Base-by-base conservation (phyloP, 1,140 invertebrate species). In the Drosophila santomea region DNA sequence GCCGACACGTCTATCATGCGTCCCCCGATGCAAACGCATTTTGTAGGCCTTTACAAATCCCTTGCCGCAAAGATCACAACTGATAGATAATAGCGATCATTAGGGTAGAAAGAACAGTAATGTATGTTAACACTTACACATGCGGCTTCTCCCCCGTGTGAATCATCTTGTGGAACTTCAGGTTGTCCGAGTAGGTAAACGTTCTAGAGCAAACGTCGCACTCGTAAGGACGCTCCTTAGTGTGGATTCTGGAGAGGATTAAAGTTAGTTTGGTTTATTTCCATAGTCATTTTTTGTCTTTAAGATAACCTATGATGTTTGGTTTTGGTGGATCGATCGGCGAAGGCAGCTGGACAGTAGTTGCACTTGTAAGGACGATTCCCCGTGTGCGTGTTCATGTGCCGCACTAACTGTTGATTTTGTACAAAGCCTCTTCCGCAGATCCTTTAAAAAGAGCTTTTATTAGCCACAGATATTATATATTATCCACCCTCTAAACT, bases 171-270 rank as follows among this genome's bases (percentile, higher is more conserved):
- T 95, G 95, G 39, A 94, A 92, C 20, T 94, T 93, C n/a, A 95
- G 86, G 72, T 94, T 94, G 60, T 95, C 94, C 44, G 94, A 94
- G n/a, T 94, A 93, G 39, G 94, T 95, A 81, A 96, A 96, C 0
- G 95, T 94, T 83, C 96, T 96, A 2, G 94, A 93, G 82, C 96
- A 96, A 0, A 94, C 94, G 0, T 94, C 94, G 55, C 96, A 96
- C 63, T 95, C 94, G 62, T 95, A 96, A 0, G 96, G 95, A 0
- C 95, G 92, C 77, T 96, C 96, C 1, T 97, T 97, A 2, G 95
- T 96, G 90, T 98, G 96, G 50, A 90, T 88, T 51, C 83, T 86
- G 6, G 8, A n/a, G 11, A 38, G 8, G n/a, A 14, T 12, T 35
- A n/a, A 3, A 35, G n/a, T 7, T 25, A 3, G 23, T 48, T 32